Evolutionary conservation across 35 echinoderm and acorn worm species (phyloP), one percentile per base, ranked within the genome.

Genomic region (Acanthaster planci): DNA sequence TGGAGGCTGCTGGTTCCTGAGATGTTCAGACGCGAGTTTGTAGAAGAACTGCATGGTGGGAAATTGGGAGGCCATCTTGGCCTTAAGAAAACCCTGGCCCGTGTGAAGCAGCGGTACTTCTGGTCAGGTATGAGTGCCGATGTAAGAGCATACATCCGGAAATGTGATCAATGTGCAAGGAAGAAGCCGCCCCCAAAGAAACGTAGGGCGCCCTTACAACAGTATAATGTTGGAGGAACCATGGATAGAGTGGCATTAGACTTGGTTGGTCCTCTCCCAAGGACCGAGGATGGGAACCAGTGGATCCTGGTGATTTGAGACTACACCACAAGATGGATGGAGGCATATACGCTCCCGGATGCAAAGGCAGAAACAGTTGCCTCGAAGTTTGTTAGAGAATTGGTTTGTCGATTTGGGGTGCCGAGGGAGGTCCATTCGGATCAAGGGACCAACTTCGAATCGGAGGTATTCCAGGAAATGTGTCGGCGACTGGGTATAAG

Each of bases 281-380:
- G 80, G 75, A 87, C 67, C 9, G 19, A 42, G 7, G 3, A 29
- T 17, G 85, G 85, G 10, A 87, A 87, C 30, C 18, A 87, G 52
- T 87, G 31, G 39, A 19, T 86, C 9, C 83, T 86, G 1, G 89
- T 91, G 1, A 51, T 91, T 51, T 60, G 42, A 8, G 89, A 91
- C 37, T 91, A 86, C 36, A 57, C 79, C 38, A 91, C 83, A 37
- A 82, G 76, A 75, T 91, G 77, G 84, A 81, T 84, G 51, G 89
- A 91, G 60, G 84, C 89, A 2, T 91, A 86, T 53, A 40, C 89
- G 30, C 44, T 86, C 5, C 79, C 76, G 16, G 53, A 91, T 50
- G 14, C 86, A 37, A 50, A 81, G 18, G 85, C 90, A 0, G 80
- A 76, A 37, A 88, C 90, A 31, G 90, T 92, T 0, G 90, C 90